Percentiles rank a stretch among this genome's conserved stretches.
These are phyloP conservation scores for Stictonetta naevosa DNA, from an alignment of 2,113 vertebrate species.

Conservation along the genomic window DNA sequence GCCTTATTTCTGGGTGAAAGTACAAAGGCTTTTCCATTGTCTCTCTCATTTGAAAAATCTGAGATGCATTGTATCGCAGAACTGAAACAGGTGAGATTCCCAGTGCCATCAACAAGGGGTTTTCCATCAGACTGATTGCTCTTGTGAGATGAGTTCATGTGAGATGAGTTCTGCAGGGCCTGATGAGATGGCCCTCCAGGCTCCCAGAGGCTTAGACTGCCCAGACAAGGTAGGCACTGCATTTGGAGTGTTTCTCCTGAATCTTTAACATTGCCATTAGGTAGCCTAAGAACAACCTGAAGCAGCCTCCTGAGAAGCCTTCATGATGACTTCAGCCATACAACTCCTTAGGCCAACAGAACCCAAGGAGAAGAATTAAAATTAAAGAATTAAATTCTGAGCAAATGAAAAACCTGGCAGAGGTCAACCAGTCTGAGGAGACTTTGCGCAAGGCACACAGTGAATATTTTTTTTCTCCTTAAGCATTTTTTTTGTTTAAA, in stretches of 20 bases:
- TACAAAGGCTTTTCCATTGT: background rate
- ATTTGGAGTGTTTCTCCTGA: background rate
- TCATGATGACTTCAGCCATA: background rate
- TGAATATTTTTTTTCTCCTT: background rate
- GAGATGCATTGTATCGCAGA: background rate
- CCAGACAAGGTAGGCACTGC: background rate
- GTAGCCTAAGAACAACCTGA: background rate
- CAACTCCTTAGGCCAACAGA: background rate
- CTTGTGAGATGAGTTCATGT: background rate
- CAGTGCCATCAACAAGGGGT: background rate
- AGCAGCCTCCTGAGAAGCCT: background rate
- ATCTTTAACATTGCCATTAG: background rate
- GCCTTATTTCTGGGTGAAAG: background rate
- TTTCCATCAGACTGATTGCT: background rate
- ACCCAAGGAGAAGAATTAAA: background rate
- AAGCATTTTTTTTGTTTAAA: background rate
- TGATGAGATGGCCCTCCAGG: background rate
- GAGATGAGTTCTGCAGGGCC: background rate
- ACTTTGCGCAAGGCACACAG: background rate
- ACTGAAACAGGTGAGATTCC: background rate
- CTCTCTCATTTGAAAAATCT: background rate
- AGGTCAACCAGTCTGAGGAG: background rate
- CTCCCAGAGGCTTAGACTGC: background rate
- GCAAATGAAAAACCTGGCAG: background rate
- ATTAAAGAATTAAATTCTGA: background rate